These are phyloP conservation scores for Dermolepida albohirtum DNA, from an alignment of 2,888 invertebrate genomes.

Conservation along the genomic window DNA sequence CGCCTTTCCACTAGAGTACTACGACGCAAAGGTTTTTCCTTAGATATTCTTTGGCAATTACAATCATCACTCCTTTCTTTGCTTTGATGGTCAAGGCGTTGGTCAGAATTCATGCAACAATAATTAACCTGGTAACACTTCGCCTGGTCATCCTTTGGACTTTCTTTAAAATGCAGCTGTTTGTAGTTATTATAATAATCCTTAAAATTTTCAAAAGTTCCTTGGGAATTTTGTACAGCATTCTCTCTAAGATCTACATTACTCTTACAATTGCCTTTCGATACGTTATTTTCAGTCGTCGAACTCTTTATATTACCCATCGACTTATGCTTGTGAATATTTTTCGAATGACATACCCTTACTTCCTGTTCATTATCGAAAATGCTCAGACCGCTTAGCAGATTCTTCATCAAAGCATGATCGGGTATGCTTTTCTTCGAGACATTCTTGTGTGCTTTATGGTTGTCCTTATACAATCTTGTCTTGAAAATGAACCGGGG, in stretches of 20 bases:
- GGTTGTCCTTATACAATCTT: background rate
- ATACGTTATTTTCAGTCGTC: constrained; percentile 3
- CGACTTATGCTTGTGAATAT: constrained; percentile 36
- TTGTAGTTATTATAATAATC: constrained; percentile 1
- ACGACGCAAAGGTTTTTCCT: background rate
- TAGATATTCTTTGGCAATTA: background rate
- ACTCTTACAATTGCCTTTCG: constrained; percentile 30
- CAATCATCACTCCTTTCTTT: background rate
- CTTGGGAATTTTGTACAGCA: background rate
- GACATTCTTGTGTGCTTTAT: constrained; percentile 22
- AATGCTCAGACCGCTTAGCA: constrained; percentile 40
- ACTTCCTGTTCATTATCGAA: constrained; percentile 36
- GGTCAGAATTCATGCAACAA: background rate
- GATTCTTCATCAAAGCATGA: constrained; percentile 41
- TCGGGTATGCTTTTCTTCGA: constrained; percentile 43
- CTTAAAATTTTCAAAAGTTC: constrained; percentile 11
- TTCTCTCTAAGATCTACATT: constrained; percentile 33
- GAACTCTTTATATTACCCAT: constrained; percentile 42
- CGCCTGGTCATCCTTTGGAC: background rate
- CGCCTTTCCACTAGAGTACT: constrained; percentile 34
- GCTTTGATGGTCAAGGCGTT: background rate
- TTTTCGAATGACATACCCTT: constrained; percentile 8
- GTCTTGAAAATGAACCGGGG: constrained; percentile 27
- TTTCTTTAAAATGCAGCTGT: background rate
- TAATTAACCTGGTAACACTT: background rate